These are phyloP conservation scores for Oreonectes daqikongensis DNA, from an alignment of 2,797 vertebrate genomes.

Conservation along the genomic window DNA sequence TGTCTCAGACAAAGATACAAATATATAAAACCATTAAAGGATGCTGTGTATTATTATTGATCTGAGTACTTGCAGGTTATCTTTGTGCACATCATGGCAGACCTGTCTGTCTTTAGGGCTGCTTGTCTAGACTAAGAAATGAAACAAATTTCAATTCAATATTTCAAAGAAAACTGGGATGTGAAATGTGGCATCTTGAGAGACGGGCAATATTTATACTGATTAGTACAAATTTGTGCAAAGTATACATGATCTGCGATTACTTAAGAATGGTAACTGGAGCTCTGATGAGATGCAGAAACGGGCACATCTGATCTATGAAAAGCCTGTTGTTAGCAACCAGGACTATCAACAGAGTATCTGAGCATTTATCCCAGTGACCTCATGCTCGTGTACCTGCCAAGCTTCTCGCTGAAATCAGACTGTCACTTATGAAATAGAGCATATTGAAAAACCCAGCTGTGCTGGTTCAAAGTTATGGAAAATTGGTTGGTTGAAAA, in stretches of 20 bases:
- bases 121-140: background rate
- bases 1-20: conserved; percentile 5
- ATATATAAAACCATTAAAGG: background rate
- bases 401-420: conserved; percentile 34
- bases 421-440: conserved; percentile 42
- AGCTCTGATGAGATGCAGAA: background rate
- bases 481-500: conserved; percentile 36
- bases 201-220: conserved; percentile 1
- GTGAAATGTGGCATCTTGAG: background rate
- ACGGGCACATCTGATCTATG: conserved; percentile 19
- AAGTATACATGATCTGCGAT: background rate
- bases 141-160: background rate
- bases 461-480: conserved; percentile 36
- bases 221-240: background rate
- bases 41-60: background rate
- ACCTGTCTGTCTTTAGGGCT: background rate
- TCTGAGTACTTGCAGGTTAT: background rate
- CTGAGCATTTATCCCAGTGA: conserved; percentile 53
- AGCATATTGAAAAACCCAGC: conserved; percentile 39
- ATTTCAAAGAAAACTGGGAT: background rate
- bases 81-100: background rate
- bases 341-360: conserved; percentile 50
- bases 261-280: background rate
- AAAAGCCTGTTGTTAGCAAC: conserved; percentile 59
- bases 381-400: conserved; percentile 49